Base-by-base conservation (phyloP, 1,140 invertebrate genomes). In the Aethina tumida region DNA sequence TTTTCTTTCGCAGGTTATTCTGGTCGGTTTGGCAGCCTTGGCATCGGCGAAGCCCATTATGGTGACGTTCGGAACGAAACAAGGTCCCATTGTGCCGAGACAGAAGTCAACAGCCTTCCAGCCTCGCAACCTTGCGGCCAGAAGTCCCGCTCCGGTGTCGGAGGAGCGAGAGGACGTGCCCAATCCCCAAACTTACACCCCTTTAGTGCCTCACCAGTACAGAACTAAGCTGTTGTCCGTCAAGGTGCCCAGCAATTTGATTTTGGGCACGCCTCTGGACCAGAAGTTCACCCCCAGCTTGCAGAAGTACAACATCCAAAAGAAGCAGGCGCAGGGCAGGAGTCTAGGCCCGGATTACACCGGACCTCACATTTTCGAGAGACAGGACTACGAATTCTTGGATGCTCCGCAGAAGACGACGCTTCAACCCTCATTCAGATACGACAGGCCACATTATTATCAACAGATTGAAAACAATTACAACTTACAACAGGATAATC, bases 361-460 rank as follows among this genome's bases (percentile, higher is more conserved):
- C 2, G 60, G 60, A 6, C 57, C 60, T 10, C 59, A 63, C 32
- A 36, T 45, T n/a, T 63, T 63, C 36, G 53, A 53, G 6, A 46
- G 42, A 18, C 57, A 62, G 34, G 43, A 49, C 9, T 59, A 60
- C 29, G 52, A 59, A 34, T 39, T 46, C n/a, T 32, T 27, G 12
- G 47, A 50, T 7, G 8, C 31, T 34, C 12, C 25, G 16, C 37
- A 39, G 30, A 52, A 45, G 24, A 46, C 45, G 7, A 48, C 37
- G 17, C 21, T 43, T 7, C 35, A 39, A 25, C 45, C 47, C 9
- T 50, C 41, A 8, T 28, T 45, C 2, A 39, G 39, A 15, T 51
- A 47, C 35, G 27, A 27, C 19, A 35, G 51, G 30, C 32, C 37
- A 5, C 38, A 40, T n/a, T 35, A 34, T 20, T 22, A 37, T 20